phyloP scores from a whole-genome alignment of 1,140 invertebrate species.

The Aleiodes sp. region DNA sequence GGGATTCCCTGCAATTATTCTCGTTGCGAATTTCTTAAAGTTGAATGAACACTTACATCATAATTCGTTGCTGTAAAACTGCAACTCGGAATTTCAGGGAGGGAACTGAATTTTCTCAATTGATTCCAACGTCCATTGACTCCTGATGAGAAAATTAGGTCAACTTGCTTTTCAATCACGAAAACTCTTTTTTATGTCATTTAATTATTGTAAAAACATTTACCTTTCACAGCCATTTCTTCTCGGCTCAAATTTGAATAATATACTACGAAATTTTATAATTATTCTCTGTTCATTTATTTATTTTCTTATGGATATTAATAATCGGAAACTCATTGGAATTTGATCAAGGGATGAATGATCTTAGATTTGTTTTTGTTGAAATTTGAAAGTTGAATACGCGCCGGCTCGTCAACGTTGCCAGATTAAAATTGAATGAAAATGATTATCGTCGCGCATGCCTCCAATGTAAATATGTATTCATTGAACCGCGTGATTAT shows the following conservation, averaged over 20 bases:
- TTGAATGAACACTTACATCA: slow-evolving; percentile 29
- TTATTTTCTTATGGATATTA: too few relatives aligned
- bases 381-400: slow-evolving; percentile 29
- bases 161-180: neutral
- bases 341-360: neutral
- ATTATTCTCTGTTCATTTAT: neutral
- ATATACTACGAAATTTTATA: neutral
- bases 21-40: slow-evolving; percentile 14
- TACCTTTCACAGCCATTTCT: neutral
- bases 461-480: slow-evolving; percentile 6
- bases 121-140: slow-evolving; percentile 26
- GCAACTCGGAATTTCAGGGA: slow-evolving; percentile 38
- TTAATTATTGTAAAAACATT: neutral
- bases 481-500: slow-evolving; percentile 19
- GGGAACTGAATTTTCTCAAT: slow-evolving; percentile 29
- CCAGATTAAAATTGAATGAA: slow-evolving; percentile 20
- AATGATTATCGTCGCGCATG: slow-evolving; percentile 10
- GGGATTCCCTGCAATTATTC: slow-evolving; percentile 33
- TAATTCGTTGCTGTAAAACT: slow-evolving; percentile 37
- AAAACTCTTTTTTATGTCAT: neutral
- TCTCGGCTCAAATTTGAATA: neutral
- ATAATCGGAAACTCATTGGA: neutral
- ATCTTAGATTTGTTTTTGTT: neutral
- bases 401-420: slow-evolving; percentile 18
- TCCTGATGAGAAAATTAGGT: slow-evolving; percentile 17